A percentile compares a stretch with the other conserved stretches of the same genome.
Evolutionary conservation across 2,797 vertebrate genomes (phyloP).

Genomic region (Pangasius sanitwongsei): DNA sequence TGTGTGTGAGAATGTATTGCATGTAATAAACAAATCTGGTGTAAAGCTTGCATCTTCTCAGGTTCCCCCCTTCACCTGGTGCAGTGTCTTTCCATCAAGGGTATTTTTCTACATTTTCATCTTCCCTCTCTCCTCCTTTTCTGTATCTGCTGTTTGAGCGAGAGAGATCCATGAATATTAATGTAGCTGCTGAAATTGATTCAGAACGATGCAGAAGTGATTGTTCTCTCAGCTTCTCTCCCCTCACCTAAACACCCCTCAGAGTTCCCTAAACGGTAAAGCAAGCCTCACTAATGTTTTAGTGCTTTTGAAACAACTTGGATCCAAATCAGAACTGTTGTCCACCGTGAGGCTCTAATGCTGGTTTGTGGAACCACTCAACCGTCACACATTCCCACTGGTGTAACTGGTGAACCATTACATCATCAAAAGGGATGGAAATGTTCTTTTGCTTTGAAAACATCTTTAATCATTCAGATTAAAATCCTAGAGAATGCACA

Average conservation of each 20-base stretch:
- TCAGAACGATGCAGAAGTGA: neutral
- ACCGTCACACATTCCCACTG: neutral
- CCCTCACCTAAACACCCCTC: neutral
- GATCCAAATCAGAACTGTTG: neutral
- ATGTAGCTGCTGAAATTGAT: constrained; percentile 31
- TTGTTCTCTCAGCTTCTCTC: neutral
- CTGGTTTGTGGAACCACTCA: neutral
- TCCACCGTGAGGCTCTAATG: neutral
- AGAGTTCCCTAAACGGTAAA: neutral
- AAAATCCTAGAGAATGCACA: neutral
- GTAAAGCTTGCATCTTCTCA: constrained; percentile 49
- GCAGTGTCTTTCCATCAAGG: constrained; percentile 46
- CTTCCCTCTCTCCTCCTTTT: neutral
- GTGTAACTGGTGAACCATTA: neutral
- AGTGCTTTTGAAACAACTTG: neutral
- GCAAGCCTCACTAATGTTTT: neutral
- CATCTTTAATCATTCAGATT: neutral
- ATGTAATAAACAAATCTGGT: constrained; percentile 21
- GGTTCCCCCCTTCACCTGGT: constrained; percentile 42
- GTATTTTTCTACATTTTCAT: constrained; percentile 25
- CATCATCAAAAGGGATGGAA: neutral
- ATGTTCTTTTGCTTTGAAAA: neutral
- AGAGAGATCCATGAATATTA: constrained; percentile 23
- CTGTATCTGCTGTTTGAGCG: neutral
- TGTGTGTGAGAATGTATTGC: constrained; percentile 60